A percentile compares a stretch with the other conserved stretches of the same genome.
phyloP scores from a whole-genome alignment of 2,113 vertebrate species.

The Oreocharis arfaki region DNA sequence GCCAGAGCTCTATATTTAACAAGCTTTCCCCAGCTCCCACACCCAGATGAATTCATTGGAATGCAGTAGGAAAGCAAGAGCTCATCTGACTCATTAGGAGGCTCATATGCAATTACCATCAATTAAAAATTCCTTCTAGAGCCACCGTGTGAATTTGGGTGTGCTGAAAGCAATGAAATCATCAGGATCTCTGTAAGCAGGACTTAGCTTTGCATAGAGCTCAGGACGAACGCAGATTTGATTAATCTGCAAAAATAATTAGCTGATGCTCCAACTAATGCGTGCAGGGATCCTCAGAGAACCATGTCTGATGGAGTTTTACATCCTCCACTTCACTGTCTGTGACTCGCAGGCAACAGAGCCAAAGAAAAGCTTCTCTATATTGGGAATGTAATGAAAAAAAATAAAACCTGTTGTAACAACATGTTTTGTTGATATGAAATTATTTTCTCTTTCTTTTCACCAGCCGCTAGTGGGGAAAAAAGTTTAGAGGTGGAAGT shows the following conservation, averaged over 20 bases:
- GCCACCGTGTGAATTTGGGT: not conserved
- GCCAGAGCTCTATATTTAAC: conserved; percentile 61
- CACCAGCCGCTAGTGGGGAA: not conserved
- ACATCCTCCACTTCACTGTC: not conserved
- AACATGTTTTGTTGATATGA: not conserved
- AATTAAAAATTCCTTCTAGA: conserved; percentile 57
- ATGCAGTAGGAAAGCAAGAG: conserved; percentile 57
- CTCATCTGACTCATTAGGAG: conserved; percentile 64
- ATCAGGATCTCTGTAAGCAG: not conserved
- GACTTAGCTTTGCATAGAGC: not conserved
- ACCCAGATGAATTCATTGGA: conserved; percentile 64
- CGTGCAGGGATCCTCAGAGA: not conserved
- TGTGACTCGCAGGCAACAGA: not conserved
- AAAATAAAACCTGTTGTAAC: not conserved
- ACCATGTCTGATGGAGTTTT: not conserved
- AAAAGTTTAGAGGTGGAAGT: not conserved
- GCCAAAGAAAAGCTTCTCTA: not conserved
- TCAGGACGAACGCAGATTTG: not conserved
- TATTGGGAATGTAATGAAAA: not conserved
- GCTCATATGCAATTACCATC: conserved; percentile 52
- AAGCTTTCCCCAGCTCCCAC: conserved; percentile 57
- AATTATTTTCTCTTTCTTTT: not conserved
- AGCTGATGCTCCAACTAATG: not conserved
- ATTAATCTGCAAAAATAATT: not conserved
- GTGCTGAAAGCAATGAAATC: conserved; percentile 1